A percentile compares a stretch with the other conserved stretches of the same genome.
These are phyloP conservation scores for Andrena camellia DNA, from an alignment of 2,888 invertebrate species.

Conservation along the genomic window DNA sequence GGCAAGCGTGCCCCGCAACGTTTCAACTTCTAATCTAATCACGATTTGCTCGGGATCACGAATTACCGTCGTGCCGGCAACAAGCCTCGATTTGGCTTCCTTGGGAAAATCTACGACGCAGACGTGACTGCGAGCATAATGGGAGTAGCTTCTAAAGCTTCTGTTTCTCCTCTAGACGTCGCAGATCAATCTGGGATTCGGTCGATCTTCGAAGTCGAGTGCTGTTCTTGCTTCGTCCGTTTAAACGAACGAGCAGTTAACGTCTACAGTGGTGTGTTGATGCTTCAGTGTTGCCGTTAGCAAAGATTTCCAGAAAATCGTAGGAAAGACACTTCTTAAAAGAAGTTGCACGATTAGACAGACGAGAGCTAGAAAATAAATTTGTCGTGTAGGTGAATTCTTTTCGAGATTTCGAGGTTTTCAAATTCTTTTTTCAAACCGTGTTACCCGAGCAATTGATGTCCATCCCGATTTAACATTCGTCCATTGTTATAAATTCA, in stretches of 20 bases:
- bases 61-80: slow-evolving; percentile 7
- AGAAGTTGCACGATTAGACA: too few species aligned
- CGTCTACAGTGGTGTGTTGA: slow-evolving; percentile 8
- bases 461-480: neutral
- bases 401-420: too few species aligned
- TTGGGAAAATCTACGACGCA: slow-evolving; percentile 6
- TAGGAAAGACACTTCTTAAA: neutral
- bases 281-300: neutral
- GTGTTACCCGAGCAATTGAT: neutral
- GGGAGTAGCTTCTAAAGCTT: slow-evolving; percentile 35
- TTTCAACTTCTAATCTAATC: slow-evolving; percentile 58
- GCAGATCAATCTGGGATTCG: slow-evolving; percentile 18
- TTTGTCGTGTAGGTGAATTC: too few species aligned
- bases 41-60: slow-evolving; percentile 31
- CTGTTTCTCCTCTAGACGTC: slow-evolving; percentile 15
- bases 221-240: slow-evolving; percentile 24
- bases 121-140: slow-evolving; percentile 11
- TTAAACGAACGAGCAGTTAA: slow-evolving; percentile 13
- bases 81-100: slow-evolving; percentile 37
- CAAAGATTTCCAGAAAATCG: neutral
- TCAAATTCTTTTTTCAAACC: neutral
- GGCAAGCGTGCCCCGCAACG: slow-evolving; percentile 37
- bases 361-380: too few species aligned
- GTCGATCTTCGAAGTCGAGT: slow-evolving; percentile 25
- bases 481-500: neutral